phyloP scores from a whole-genome alignment of 2,113 vertebrate genomes.

The Saguinus midas region DNA sequence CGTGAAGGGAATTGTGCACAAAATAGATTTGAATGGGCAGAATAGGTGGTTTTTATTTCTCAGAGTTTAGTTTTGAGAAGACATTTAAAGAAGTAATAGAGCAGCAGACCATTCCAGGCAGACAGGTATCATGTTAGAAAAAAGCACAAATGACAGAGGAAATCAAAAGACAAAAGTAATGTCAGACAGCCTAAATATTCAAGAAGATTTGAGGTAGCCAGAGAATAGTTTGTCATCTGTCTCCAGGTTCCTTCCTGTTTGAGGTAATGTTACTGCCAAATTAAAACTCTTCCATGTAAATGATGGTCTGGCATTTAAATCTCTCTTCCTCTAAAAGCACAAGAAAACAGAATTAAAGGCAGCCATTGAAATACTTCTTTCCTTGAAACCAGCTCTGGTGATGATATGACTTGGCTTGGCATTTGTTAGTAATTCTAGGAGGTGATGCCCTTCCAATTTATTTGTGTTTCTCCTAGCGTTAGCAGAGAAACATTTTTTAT shows the following conservation, averaged over 20 bases:
- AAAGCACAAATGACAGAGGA: not conserved
- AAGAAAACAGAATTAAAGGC: not conserved
- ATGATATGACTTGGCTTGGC: not conserved
- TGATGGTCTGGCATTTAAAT: not conserved
- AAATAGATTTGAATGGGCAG: not conserved
- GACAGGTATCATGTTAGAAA: not conserved
- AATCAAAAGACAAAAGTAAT: not conserved
- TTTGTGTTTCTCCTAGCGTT: slow-evolving; percentile 32
- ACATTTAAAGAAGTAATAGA: not conserved
- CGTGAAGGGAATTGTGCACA: not conserved
- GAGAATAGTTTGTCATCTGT: not conserved
- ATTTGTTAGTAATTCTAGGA: slow-evolving; percentile 31
- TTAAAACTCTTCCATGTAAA: not conserved
- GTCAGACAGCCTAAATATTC: not conserved
- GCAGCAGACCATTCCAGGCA: not conserved
- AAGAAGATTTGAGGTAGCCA: not conserved
- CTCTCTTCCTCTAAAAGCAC: not conserved
- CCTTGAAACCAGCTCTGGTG: not conserved
- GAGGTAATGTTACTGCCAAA: not conserved
- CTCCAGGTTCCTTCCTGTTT: not conserved
- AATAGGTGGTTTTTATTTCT: not conserved
- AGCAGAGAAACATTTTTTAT: not conserved
- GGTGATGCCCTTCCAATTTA: not conserved
- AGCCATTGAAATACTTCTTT: not conserved
- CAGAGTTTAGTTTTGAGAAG: not conserved